Percentiles rank a stretch among this genome's conserved stretches.
Evolutionary conservation across 2,113 vertebrate species (phyloP).

Genomic region (Zapus hudsonius): DNA sequence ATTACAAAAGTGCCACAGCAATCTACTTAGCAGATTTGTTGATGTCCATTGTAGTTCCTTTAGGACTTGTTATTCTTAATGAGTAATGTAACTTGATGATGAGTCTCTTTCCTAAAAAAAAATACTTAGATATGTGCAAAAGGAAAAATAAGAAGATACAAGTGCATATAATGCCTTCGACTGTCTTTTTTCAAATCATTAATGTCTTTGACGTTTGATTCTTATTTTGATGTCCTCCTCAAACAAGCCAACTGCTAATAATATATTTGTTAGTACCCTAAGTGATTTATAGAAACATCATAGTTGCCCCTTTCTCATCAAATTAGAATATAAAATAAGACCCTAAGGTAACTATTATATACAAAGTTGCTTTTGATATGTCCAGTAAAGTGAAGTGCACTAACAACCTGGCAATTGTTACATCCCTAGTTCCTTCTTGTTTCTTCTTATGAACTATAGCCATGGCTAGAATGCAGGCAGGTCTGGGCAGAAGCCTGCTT

Average conservation of each 20-base stretch:
- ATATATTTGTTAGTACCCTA: no score
- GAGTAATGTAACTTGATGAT: neutral
- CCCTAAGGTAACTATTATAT: no score
- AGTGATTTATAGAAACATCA: no score
- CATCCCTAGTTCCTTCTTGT: no score
- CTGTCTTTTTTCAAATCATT: neutral
- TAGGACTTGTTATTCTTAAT: neutral
- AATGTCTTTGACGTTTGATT: no score
- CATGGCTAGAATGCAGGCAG: neutral
- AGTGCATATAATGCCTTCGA: neutral
- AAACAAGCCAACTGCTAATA: no score
- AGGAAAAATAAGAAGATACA: neutral
- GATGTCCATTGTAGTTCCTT: slow-evolving; percentile 18
- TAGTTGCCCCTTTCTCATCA: no score
- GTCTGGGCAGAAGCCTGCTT: neutral
- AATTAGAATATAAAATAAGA: no score
- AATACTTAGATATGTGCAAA: neutral
- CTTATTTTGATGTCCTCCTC: no score
- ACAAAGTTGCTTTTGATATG: no score
- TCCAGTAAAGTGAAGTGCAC: no score
- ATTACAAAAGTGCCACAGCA: neutral
- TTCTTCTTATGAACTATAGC: neutral
- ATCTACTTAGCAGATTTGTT: slow-evolving; percentile 5
- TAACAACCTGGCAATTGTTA: no score
- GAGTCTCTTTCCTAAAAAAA: neutral